phyloP scores from a whole-genome alignment of 2,888 invertebrate genomes.

The Cheilosia grossa region DNA sequence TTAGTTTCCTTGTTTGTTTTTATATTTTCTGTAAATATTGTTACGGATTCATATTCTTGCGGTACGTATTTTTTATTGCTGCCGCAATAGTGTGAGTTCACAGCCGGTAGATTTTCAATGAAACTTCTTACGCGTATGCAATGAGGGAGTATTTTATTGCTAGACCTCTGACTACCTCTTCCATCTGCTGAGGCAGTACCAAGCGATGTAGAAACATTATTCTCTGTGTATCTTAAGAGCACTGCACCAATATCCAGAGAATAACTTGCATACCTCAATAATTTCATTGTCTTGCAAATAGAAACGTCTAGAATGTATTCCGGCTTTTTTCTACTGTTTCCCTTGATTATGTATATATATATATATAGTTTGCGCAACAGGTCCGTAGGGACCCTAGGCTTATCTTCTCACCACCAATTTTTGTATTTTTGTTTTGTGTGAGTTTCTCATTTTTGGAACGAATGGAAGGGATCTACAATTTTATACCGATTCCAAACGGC shows the following conservation, averaged over 20 bases:
- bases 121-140: not conserved
- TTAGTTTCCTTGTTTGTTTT: not conserved
- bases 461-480: no score
- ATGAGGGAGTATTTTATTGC: slow-evolving; percentile 8
- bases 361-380: no score
- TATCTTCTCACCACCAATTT: no score
- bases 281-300: slow-evolving; percentile 7
- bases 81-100: not conserved
- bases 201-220: slow-evolving; percentile 16
- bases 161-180: not conserved
- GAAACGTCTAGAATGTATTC: slow-evolving; percentile 17
- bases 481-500: no score
- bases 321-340: slow-evolving; percentile 7
- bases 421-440: no score
- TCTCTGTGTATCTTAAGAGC: slow-evolving; percentile 16
- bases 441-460: no score
- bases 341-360: no score
- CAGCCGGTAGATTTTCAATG: not conserved
- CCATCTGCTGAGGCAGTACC: slow-evolving; percentile 20
- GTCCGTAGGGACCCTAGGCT: no score
- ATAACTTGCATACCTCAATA: slow-evolving; percentile 25
- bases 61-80: not conserved
- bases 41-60: no score
- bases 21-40: not conserved
- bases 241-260: slow-evolving; percentile 15